Base-by-base conservation (phyloP, 2,113 vertebrate genomes). In the Cricetomys ansorgei region DNA sequence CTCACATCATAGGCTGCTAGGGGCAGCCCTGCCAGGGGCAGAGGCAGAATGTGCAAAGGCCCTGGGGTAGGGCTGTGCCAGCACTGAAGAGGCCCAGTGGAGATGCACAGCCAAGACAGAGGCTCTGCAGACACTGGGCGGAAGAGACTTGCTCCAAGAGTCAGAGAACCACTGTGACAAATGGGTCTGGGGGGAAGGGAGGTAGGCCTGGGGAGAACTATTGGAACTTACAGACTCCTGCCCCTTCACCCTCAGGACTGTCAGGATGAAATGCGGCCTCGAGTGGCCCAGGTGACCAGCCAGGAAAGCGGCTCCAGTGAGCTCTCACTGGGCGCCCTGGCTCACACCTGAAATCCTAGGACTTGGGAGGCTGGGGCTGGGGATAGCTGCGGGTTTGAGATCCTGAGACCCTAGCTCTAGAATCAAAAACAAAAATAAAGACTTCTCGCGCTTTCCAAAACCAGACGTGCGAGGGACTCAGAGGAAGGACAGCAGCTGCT, bases 1-100 rank as follows among this genome's bases (percentile, higher is more conserved):
- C 6, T n/a, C 12, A 45, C 31, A 1, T n/a, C 12, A 45, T 25
- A 1, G 2, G 0, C 13, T 7, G 57, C 13, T 7, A 50, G 43
- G 5, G 37, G 0, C 50, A 64, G 53, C 21, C 23, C 23, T 31
- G 15, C 53, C 10, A 0, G 17, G 25, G 8, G 3, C 53, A 43
- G 64, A 40, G n/a, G 45, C 29, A 37, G 81, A 29, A 80, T 5
- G 55, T 88, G 73, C 95, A 90, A 73, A 95, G 88, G 55, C 31
- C 93, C 85, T 75, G 87, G 19, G 70, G 81, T 17, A 29, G 91
- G 21, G 53, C 1, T 0, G 2, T 0, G 17, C 45, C 40, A 19
- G 67, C 23, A n/a, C 7, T 17, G 53, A 50, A 50, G 73, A 77
- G 69, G 89, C 34, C 27, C 70, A 29, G 4, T 1, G 21, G 86